Base-by-base conservation (phyloP, 2,797 vertebrate species). In the Vultur gryphus region DNA sequence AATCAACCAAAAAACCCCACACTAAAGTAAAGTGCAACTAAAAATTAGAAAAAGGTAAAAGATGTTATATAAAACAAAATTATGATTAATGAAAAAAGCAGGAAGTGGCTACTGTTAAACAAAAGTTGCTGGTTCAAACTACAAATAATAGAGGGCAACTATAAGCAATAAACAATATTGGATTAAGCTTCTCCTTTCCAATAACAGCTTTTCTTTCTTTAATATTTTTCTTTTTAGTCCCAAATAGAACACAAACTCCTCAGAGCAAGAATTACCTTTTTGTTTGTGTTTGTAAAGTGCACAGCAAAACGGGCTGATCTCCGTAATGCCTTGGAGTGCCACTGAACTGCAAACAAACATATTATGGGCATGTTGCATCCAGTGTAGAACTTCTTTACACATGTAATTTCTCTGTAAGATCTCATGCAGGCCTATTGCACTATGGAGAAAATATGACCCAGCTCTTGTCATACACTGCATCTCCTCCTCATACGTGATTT, bases 301-400 rank as follows among this genome's bases (percentile, higher is more conserved):
- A 5, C 31, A 18, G 33, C 61, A 48, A 18, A 44, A 59, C 0
- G 4, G 29, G 65, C 46, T 21, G 84, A 31, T 58, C 67, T 14
- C n/a, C 7, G 49, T 1, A 0, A 11, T 48, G 85, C 86, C 73
- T 17, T 0, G 15, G 41, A 11, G 61, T 21, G 16, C 19, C 61
- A 1, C 25, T 6, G 67, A 20, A 19, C 1, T 6, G 24, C 62
- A 51, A 46, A 52, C 28, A 31, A 16, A 10, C 19, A 2, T 3
- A 5, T 3, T 8, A 11, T 2, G 21, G 55, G 48, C n/a, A 10
- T 0, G 12, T 18, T 8, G 49, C 8, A 16, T 0, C n/a, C 31
- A 4, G 35, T 1, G 20, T 2, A 24, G 11, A 46, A 2, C 37
- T 15, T 13, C 58, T n/a, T 24, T 0, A 3, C 54, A 7, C 4